Percentiles rank a stretch among this genome's conserved stretches.
Evolutionary conservation across 2,888 invertebrate species (phyloP).

Genomic region (Nemotelus pantherinus): DNA sequence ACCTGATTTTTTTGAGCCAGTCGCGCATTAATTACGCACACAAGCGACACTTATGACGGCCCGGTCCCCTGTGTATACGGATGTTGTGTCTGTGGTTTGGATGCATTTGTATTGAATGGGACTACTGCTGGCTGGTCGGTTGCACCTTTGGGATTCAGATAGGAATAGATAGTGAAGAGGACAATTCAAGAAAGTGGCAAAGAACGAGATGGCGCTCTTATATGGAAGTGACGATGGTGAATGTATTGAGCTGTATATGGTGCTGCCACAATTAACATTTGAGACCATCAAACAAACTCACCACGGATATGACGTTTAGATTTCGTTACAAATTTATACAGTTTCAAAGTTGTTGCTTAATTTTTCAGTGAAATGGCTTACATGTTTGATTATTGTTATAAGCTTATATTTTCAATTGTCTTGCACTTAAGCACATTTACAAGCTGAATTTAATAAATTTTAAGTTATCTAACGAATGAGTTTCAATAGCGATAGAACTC

Average conservation of each 20-base stretch:
- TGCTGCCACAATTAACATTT: slow-evolving; percentile 25
- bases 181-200: background rate
- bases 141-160: slow-evolving; percentile 32
- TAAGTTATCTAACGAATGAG: no score
- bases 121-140: background rate
- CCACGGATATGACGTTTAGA: background rate
- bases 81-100: background rate
- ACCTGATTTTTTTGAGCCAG: slow-evolving; percentile 18
- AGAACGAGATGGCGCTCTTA: slow-evolving; percentile 37
- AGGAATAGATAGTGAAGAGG: background rate
- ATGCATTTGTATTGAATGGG: background rate
- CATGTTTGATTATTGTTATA: no score
- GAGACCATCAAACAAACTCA: background rate
- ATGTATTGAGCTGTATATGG: background rate
- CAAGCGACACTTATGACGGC: background rate
- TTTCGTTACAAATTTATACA: no score
- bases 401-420: no score
- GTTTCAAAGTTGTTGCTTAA: no score
- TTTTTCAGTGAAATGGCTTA: no score
- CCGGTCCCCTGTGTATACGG: background rate
- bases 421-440: no score
- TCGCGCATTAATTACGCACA: slow-evolving; percentile 23
- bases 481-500: no score
- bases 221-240: background rate
- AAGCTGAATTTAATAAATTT: no score